Evolutionary conservation across 1,140 invertebrate genomes (phyloP), one percentile per base, ranked within the genome.

Genomic region (Hypsibius dujardini): DNA sequence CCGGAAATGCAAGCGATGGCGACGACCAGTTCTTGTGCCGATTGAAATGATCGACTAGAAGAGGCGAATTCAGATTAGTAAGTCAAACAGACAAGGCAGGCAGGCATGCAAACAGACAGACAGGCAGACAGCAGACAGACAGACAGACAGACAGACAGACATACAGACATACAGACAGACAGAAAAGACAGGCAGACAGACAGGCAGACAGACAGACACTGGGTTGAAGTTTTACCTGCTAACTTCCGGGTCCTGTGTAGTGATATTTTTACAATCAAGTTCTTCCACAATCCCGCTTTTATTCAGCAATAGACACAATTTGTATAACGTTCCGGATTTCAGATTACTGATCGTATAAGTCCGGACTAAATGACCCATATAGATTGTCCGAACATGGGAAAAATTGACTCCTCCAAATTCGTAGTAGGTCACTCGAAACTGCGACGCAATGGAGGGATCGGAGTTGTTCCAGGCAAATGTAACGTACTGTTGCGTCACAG

Each of bases 291-390:
- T 67, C 42, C 62, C 62, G 3, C 12, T 14, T 42, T 67, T 67
- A 42, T 67, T 67, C 62, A 67, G 42, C 7, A 14, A 42, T 67
- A 82, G 77, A 73, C 82, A 83, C 70, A 83, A 78, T 72, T 80
- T 77, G 72, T 83, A 83, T 0, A 72, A 75, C 1, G 79, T 81
- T 2, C 75, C 72, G 3, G 81, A 79, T 70, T 76, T 74, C 1
- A 83, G 74, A 62, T 79, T 76, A 46, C 75, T 77, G 2, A 83
- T 78, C n/a, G 81, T 82, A 73, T 79, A 82, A 28, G 75, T 78
- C 40, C 77, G 76, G 70, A 77, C 72, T 59, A 75, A 72, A 47
- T 77, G 75, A 42, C 71, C 75, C n/a, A 76, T 67, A 42, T 14
- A 67, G 7, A 67, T 42, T 3, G 62, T 67, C 7, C 62, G 62